Percentiles rank a stretch among this genome's conserved stretches.
Evolutionary conservation across 1,140 invertebrate species (phyloP).

Genomic region (Dendrolimus punctatus): DNA sequence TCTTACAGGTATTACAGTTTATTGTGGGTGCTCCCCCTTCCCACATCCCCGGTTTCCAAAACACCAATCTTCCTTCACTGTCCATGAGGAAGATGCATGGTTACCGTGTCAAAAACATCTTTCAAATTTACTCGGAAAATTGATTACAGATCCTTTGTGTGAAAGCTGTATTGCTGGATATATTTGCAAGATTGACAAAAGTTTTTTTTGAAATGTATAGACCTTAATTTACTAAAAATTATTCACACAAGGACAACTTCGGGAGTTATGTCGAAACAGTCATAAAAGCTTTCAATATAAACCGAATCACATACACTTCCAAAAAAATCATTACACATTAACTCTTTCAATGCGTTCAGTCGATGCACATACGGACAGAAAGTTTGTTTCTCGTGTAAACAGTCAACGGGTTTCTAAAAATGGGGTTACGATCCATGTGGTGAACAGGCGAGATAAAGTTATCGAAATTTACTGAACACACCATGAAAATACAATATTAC

Average conservation of each 20-base stretch:
- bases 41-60: conserved; percentile 59
- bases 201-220: too few relatives aligned
- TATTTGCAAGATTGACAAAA: too few relatives aligned
- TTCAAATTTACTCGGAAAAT: not conserved
- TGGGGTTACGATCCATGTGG: conserved; percentile 28
- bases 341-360: conserved; percentile 14
- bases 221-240: too few relatives aligned
- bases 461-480: conserved; percentile 9
- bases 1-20: conserved; percentile 56
- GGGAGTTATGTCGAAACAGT: too few relatives aligned
- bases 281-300: too few relatives aligned
- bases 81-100: conserved; percentile 42
- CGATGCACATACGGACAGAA: conserved; percentile 19
- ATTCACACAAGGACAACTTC: too few relatives aligned
- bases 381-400: conserved; percentile 33
- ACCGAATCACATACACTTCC: too few relatives aligned
- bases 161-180: too few relatives aligned
- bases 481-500: not conserved
- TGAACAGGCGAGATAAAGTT: conserved; percentile 18
- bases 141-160: too few relatives aligned
- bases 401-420: conserved; percentile 24
- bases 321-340: not conserved
- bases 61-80: conserved; percentile 52
- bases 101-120: conserved; percentile 10
- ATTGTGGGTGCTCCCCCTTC: conserved; percentile 53